Conservation (phyloP, 2,113 vertebrate species). For the Thamnaconus septentrionalis region DNA sequence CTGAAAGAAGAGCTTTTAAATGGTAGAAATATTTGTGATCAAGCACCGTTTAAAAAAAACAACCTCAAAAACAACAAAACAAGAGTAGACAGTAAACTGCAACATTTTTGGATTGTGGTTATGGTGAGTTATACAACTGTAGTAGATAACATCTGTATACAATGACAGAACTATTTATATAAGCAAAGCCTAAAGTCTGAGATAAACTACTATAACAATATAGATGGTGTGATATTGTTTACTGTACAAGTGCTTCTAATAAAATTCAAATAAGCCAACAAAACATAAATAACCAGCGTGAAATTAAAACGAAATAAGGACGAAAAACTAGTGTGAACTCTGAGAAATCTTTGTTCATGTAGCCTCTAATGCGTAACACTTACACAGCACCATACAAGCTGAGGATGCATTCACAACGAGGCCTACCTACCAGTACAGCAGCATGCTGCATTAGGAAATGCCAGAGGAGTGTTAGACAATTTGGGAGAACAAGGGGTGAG, state of each 20-base stretch:
- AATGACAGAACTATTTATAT: neutral
- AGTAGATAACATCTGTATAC: too few relatives aligned
- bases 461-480: constrained; percentile 71
- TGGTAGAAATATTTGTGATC: too few relatives aligned
- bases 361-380: constrained; percentile 37
- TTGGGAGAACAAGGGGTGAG: constrained; percentile 44
- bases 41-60: too few relatives aligned
- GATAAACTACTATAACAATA: too few relatives aligned
- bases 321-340: constrained; percentile 28
- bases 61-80: too few relatives aligned
- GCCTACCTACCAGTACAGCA: constrained; percentile 83
- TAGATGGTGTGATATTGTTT: too few relatives aligned
- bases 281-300: constrained; percentile 13
- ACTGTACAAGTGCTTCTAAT: too few relatives aligned
- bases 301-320: constrained; percentile 9
- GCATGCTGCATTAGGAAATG: constrained; percentile 81
- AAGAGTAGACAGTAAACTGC: too few relatives aligned
- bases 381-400: constrained; percentile 58
- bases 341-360: constrained; percentile 11
- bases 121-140: too few relatives aligned
- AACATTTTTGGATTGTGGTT: too few relatives aligned
- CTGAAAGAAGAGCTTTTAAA: too few relatives aligned
- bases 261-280: constrained; percentile 7
- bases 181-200: too few relatives aligned
- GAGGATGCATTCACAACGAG: constrained; percentile 61